Evolutionary conservation across 2,113 vertebrate genomes (phyloP).

Genomic region (Lucifuga dentata): DNA sequence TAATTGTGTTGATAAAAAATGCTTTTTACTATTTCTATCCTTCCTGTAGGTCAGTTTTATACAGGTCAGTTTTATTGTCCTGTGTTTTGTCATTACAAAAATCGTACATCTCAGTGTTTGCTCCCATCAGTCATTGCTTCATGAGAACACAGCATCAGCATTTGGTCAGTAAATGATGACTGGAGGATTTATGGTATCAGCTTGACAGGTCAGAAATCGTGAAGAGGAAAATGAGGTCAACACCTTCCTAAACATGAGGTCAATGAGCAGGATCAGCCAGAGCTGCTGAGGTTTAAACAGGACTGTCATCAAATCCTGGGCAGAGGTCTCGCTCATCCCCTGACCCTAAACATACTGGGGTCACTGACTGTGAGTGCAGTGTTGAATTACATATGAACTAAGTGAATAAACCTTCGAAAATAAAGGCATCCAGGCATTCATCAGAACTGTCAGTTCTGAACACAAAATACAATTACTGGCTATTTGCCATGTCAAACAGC

Average conservation of each 20-base stretch:
- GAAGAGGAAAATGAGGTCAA: slow-evolving; percentile 37
- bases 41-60: slow-evolving; percentile 1
- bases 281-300: slow-evolving; percentile 39
- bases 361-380: slow-evolving; percentile 21
- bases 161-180: slow-evolving; percentile 7
- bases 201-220: slow-evolving; percentile 9
- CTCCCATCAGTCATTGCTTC: slow-evolving; percentile 3
- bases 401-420: slow-evolving; percentile 7
- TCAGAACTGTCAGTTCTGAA: not conserved
- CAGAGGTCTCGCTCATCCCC: slow-evolving; percentile 13
- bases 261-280: slow-evolving; percentile 31
- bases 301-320: slow-evolving; percentile 47
- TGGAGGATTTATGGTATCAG: slow-evolving; percentile 27
- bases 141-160: not conserved
- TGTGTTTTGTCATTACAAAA: not conserved
- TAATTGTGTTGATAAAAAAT: slow-evolving; percentile 43
- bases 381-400: slow-evolving; percentile 33
- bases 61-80: not conserved
- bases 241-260: slow-evolving; percentile 16
- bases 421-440: slow-evolving; percentile 30
- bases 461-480: not conserved
- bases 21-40: slow-evolving; percentile 42
- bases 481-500: too few species aligned
- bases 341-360: slow-evolving; percentile 42
- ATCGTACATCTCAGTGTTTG: not conserved